A percentile compares a stretch with the other conserved stretches of the same genome.
Conservation (phyloP, 92 coral and sea anemone species). For the Meandrina meandrites region DNA sequence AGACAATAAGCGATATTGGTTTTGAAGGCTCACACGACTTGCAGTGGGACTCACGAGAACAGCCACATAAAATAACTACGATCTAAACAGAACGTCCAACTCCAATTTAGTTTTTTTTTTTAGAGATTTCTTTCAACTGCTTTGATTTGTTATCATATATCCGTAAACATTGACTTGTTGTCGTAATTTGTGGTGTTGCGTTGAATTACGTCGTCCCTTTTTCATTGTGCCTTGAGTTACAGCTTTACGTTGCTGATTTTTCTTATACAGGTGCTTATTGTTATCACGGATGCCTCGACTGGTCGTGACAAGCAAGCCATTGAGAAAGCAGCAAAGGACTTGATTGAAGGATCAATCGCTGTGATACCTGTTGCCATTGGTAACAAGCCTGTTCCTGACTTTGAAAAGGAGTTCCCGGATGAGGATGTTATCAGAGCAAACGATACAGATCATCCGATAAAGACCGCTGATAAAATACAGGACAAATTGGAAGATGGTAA, state of each 20-base stretch:
- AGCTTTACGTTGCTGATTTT: not conserved
- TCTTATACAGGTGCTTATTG: conserved; percentile 53
- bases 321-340: conserved; percentile 58
- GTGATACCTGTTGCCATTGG: conserved; percentile 90
- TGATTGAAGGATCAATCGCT: conserved; percentile 54
- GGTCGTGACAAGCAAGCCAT: conserved; percentile 75
- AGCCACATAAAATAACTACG: no score
- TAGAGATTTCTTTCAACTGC: no score
- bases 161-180: not conserved
- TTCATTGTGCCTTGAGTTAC: not conserved
- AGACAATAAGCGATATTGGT: no score
- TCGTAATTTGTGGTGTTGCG: not conserved
- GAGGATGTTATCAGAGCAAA: conserved; percentile 64
- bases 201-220: not conserved
- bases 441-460: conserved; percentile 51
- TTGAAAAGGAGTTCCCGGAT: conserved; percentile 66
- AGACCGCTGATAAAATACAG: conserved; percentile 58
- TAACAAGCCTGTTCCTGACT: conserved; percentile 58
- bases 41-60: no score
- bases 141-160: not conserved
- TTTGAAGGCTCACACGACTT: no score
- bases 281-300: conserved; percentile 78
- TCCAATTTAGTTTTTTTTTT: no score
- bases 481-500: conserved; percentile 27
- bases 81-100: no score